These are phyloP conservation scores for Andrena bucephala DNA, from an alignment of 2,888 invertebrate species.

Conservation along the genomic window DNA sequence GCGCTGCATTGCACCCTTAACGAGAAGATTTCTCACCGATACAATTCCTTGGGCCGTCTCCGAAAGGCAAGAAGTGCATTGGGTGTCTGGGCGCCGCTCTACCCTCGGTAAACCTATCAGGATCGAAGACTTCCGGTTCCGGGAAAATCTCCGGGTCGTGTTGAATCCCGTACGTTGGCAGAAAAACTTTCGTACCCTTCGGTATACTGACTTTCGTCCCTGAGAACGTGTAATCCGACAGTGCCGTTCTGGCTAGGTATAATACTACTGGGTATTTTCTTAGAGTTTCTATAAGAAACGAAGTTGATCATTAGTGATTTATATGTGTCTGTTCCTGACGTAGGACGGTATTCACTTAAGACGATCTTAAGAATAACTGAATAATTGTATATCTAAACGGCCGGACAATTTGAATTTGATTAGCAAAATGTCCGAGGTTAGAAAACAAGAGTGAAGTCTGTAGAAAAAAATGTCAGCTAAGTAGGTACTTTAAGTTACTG, in stretches of 20 bases:
- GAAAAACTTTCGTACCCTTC: conserved; percentile 56
- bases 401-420: too few relatives aligned
- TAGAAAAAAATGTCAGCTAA: too few relatives aligned
- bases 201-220: conserved; percentile 55
- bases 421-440: too few relatives aligned
- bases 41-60: conserved; percentile 76
- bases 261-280: conserved; percentile 72
- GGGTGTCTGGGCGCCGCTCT: conserved; percentile 63
- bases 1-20: conserved; percentile 10
- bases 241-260: conserved; percentile 62
- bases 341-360: too few relatives aligned
- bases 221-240: conserved; percentile 70
- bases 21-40: conserved; percentile 66
- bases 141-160: conserved; percentile 74
- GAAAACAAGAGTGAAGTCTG: too few relatives aligned
- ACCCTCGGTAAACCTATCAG: conserved; percentile 74
- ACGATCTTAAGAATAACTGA: too few relatives aligned
- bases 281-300: conserved; percentile 70
- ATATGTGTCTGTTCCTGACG: not conserved
- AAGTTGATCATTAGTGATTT: not conserved
- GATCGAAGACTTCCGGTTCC: conserved; percentile 75
- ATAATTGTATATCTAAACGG: too few relatives aligned
- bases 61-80: conserved; percentile 74
- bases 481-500: not conserved
- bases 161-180: conserved; percentile 74